phyloP scores from a whole-genome alignment of 35 echinoderm and acorn worm genomes.

The Heliocidaris tuberculata region DNA sequence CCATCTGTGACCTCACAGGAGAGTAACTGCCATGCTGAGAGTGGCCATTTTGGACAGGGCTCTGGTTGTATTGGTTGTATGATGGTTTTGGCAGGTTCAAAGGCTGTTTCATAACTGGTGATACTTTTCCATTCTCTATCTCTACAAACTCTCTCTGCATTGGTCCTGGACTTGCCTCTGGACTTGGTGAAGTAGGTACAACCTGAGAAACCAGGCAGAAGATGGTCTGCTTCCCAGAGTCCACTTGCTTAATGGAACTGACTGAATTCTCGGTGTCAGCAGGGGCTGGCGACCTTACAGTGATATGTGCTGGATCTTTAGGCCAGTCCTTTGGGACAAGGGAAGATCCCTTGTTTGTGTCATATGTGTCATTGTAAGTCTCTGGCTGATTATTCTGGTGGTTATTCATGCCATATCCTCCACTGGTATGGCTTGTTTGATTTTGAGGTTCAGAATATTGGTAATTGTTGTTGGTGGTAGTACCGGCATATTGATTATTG shows the following conservation, averaged over 20 bases:
- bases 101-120: conserved; percentile 32
- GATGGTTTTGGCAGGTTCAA: not conserved
- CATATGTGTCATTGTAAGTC: not conserved
- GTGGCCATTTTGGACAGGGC: not conserved
- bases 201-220: conserved; percentile 46
- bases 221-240: conserved; percentile 44
- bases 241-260: not conserved
- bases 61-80: not conserved
- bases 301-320: not conserved
- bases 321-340: not conserved
- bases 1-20: not conserved
- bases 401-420: not conserved
- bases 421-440: not conserved
- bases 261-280: not conserved
- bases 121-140: conserved; percentile 36
- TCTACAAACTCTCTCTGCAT: conserved; percentile 22
- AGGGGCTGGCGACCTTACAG: conserved; percentile 1
- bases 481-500: not conserved
- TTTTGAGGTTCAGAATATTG: not conserved
- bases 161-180: conserved; percentile 27
- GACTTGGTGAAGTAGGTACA: conserved; percentile 27
- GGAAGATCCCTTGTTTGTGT: not conserved
- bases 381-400: not conserved
- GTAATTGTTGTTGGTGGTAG: not conserved
- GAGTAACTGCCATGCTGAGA: conserved; percentile 3